These are phyloP conservation scores for Doris montereyensis DNA, from an alignment of 2,888 invertebrate species.

Conservation along the genomic window DNA sequence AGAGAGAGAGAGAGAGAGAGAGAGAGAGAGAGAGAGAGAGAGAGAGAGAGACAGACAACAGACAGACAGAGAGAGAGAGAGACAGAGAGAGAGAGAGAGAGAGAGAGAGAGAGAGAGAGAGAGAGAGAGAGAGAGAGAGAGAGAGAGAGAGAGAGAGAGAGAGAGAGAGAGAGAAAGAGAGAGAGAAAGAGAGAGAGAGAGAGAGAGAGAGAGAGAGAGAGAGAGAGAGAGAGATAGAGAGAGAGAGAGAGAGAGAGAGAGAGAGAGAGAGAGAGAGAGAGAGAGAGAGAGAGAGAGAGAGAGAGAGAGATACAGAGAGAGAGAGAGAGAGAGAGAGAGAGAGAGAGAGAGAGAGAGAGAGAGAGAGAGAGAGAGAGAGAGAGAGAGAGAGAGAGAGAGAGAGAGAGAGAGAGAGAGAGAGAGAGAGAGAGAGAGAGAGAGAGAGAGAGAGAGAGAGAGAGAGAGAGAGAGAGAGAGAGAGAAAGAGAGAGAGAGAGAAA, in stretches of 20 bases:
- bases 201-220: not conserved
- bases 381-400: not conserved
- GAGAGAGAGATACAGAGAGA: not conserved
- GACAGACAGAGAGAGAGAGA: not conserved
- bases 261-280: not conserved
- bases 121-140: not conserved
- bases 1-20: conserved; percentile 16
- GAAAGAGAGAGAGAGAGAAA: too few species aligned
- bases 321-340: not conserved
- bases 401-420: not conserved
- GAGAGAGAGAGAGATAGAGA: not conserved
- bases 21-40: conserved; percentile 11
- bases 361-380: not conserved
- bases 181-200: not conserved
- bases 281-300: not conserved
- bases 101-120: not conserved
- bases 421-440: not conserved
- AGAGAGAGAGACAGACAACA: not conserved
- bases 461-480: too few species aligned
- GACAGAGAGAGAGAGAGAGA: not conserved
- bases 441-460: too few species aligned
- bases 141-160: not conserved
- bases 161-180: not conserved
- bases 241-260: not conserved
- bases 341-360: not conserved